Evolutionary conservation across 1,140 invertebrate genomes (phyloP).

Genomic region (Luehdorfia chinensis): DNA sequence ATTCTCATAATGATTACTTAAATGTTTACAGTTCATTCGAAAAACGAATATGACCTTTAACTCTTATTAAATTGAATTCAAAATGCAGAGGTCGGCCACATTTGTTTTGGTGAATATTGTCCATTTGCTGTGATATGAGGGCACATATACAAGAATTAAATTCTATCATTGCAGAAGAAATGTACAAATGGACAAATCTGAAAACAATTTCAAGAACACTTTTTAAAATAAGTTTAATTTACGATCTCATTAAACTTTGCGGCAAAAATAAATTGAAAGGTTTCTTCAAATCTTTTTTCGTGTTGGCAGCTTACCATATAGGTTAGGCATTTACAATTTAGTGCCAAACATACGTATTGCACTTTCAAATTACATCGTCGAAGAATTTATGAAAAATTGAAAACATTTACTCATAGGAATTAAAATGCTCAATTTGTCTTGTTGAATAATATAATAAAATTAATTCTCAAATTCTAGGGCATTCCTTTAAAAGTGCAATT

Average conservation of each 20-base stretch:
- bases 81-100: background rate
- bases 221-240: slow-evolving; percentile 18
- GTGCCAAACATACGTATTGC: background rate
- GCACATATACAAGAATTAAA: background rate
- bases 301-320: too few relatives aligned
- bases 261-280: slow-evolving; percentile 20
- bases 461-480: slow-evolving; percentile 9
- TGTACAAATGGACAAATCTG: background rate
- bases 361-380: background rate
- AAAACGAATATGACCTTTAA: background rate
- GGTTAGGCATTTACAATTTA: background rate
- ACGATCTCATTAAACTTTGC: slow-evolving; percentile 28
- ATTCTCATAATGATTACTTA: too few relatives aligned
- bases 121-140: background rate
- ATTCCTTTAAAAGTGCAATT: background rate
- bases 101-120: background rate
- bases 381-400: slow-evolving; percentile 2
- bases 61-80: background rate
- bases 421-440: slow-evolving; percentile 16
- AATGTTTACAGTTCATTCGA: too few relatives aligned
- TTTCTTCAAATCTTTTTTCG: slow-evolving; percentile 25
- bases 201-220: background rate
- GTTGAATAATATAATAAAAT: background rate
- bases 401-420: slow-evolving; percentile 13
- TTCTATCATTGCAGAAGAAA: background rate